These are phyloP conservation scores for Amazona vittata DNA, from an alignment of 2,113 vertebrate species.

Conservation along the genomic window DNA sequence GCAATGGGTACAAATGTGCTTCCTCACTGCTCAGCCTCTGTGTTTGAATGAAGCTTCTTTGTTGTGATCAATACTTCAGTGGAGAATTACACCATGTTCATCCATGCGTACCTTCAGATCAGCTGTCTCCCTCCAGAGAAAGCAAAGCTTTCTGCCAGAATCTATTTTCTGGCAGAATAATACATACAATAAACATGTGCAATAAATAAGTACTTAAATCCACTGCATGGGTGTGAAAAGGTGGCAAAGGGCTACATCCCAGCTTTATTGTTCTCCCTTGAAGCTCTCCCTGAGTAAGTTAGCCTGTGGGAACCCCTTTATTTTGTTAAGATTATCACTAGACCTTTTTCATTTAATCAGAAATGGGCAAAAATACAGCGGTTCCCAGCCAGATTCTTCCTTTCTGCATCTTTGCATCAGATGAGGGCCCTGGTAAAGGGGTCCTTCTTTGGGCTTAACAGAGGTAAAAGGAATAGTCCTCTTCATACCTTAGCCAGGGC, in stretches of 20 bases:
- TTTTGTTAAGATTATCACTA: not conserved
- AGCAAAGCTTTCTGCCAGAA: not conserved
- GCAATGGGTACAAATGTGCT: not conserved
- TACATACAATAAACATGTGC: accelerated
- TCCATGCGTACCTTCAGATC: not conserved
- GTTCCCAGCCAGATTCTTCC: not conserved
- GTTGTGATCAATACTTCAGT: not conserved
- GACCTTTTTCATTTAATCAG: not conserved
- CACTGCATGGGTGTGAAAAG: accelerated
- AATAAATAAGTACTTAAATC: not conserved
- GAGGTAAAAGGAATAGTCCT: not conserved
- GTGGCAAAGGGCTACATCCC: not conserved
- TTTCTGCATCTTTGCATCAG: not conserved
- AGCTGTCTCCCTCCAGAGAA: not conserved
- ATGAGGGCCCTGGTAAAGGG: not conserved
- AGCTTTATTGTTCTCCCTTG: not conserved
- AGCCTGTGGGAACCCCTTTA: too few relatives aligned
- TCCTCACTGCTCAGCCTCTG: not conserved
- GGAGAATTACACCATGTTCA: not conserved
- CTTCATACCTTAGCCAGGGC: not conserved
- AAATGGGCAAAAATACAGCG: not conserved
- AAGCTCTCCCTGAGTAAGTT: accelerated
- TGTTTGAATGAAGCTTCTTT: not conserved
- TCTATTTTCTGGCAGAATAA: not conserved
- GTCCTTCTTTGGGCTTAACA: not conserved